A percentile compares a stretch with the other conserved stretches of the same genome.
Evolutionary conservation across 2,888 invertebrate genomes (phyloP).

Genomic region (Drosophila antonietae): DNA sequence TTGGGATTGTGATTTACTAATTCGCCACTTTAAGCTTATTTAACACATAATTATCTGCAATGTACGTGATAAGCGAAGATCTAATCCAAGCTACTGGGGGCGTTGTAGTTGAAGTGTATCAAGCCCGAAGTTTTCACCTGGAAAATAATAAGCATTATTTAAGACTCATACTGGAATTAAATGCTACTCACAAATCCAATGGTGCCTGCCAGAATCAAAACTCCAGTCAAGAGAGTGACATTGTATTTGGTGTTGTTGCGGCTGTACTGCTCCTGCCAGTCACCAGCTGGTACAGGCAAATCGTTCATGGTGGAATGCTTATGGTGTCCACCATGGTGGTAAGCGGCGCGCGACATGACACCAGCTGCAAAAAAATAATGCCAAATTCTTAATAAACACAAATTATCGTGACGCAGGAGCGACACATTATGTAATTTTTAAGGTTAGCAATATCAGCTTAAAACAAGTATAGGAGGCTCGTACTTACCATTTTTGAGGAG

Average conservation of each 20-base stretch:
- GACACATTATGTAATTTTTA: slow-evolving; percentile 82
- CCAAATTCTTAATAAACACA: slow-evolving; percentile 4
- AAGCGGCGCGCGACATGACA: slow-evolving; percentile 82
- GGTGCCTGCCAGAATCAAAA: slow-evolving; percentile 84
- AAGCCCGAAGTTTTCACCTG: slow-evolving; percentile 88
- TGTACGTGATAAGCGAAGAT: slow-evolving; percentile 35
- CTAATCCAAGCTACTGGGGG: slow-evolving; percentile 87
- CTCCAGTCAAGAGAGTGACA: slow-evolving; percentile 87
- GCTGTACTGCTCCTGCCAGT: slow-evolving; percentile 90
- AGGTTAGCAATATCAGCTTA: slow-evolving; percentile 60
- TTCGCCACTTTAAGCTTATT: slow-evolving; percentile 67
- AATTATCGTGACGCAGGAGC: slow-evolving; percentile 17
- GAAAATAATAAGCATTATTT: slow-evolving; percentile 52
- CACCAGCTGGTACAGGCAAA: slow-evolving; percentile 90
- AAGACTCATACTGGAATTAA: neutral
- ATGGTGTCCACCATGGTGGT: slow-evolving; percentile 79
- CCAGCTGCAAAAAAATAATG: slow-evolving; percentile 63
- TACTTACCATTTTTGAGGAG: slow-evolving; percentile 81
- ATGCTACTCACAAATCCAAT: slow-evolving; percentile 79
- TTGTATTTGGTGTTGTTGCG: slow-evolving; percentile 90
- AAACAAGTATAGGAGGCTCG: neutral
- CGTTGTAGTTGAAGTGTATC: slow-evolving; percentile 87
- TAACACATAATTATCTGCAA: slow-evolving; percentile 65
- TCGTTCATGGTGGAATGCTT: slow-evolving; percentile 88
- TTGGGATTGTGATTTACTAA: slow-evolving; percentile 68